Conservation (phyloP, 2,113 vertebrate genomes). For the Phainopepla nitens region DNA sequence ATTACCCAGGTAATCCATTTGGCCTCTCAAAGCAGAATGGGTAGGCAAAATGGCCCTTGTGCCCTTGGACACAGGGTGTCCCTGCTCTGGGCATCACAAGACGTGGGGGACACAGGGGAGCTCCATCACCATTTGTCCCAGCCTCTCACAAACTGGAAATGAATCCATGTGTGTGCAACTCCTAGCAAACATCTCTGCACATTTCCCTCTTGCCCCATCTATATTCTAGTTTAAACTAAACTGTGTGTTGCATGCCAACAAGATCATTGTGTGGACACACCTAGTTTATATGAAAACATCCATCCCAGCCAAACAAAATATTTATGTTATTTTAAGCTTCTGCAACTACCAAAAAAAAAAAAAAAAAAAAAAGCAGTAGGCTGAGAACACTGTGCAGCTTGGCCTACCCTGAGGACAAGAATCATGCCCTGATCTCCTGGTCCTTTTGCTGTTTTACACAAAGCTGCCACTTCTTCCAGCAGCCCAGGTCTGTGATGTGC, state of each 20-base stretch:
- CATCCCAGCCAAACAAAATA: background rate
- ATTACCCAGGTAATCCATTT: background rate
- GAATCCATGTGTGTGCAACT: fast-evolving
- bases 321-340: background rate
- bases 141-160: background rate
- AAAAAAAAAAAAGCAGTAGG: background rate
- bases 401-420: background rate
- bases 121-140: background rate
- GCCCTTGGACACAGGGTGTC: background rate
- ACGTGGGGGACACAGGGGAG: background rate
- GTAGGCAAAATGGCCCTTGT: fast-evolving
- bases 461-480: background rate
- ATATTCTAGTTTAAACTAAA: background rate
- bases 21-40: background rate
- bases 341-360: background rate
- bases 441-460: background rate
- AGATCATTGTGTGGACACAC: too few relatives aligned
- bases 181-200: background rate
- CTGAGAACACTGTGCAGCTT: background rate
- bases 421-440: background rate
- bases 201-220: background rate
- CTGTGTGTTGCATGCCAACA: background rate
- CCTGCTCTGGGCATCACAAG: fast-evolving
- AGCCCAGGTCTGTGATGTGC: background rate
- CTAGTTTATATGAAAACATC: background rate